Percentiles rank a stretch among this genome's conserved stretches.
Conservation (phyloP, 2,888 invertebrate genomes). For the Caradrina clavipalpis region DNA sequence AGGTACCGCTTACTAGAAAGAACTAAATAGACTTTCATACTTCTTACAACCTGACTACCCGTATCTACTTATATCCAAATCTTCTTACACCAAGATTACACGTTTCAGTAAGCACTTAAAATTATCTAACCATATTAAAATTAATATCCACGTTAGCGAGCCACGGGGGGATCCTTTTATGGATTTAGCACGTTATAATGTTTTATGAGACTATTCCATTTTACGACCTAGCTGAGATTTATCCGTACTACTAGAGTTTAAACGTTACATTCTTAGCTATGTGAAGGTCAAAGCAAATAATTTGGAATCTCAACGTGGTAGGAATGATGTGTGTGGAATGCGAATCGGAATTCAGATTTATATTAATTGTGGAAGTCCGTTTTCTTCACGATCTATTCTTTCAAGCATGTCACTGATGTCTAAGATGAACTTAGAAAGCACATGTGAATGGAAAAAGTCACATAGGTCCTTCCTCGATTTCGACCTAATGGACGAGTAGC, state of each 20-base stretch:
- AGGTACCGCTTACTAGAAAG: neutral
- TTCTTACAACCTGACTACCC: too few relatives aligned
- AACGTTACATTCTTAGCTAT: conserved; percentile 32
- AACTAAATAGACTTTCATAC: too few relatives aligned
- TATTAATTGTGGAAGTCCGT: too few relatives aligned
- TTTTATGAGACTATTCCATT: conserved; percentile 44
- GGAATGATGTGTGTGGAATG: conserved; percentile 51
- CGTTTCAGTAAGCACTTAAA: conserved; percentile 5
- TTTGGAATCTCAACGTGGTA: conserved; percentile 36
- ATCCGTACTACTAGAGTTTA: conserved; percentile 4
- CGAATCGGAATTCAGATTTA: conserved; percentile 19
- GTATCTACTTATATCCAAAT: too few relatives aligned
- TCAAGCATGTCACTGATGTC: too few relatives aligned
- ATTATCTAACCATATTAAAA: conserved; percentile 37
- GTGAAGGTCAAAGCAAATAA: conserved; percentile 35
- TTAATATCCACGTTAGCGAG: conserved; percentile 16
- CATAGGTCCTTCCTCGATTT: too few relatives aligned
- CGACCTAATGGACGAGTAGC: too few relatives aligned
- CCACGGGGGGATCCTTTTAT: conserved; percentile 27
- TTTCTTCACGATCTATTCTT: too few relatives aligned
- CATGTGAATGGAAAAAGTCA: too few relatives aligned
- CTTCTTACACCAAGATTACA: neutral
- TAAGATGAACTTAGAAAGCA: too few relatives aligned
- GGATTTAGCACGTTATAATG: conserved; percentile 48
- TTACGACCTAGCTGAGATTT: conserved; percentile 33